These are phyloP conservation scores for Allygus modestus DNA, from an alignment of 2,888 invertebrate genomes.

Conservation along the genomic window DNA sequence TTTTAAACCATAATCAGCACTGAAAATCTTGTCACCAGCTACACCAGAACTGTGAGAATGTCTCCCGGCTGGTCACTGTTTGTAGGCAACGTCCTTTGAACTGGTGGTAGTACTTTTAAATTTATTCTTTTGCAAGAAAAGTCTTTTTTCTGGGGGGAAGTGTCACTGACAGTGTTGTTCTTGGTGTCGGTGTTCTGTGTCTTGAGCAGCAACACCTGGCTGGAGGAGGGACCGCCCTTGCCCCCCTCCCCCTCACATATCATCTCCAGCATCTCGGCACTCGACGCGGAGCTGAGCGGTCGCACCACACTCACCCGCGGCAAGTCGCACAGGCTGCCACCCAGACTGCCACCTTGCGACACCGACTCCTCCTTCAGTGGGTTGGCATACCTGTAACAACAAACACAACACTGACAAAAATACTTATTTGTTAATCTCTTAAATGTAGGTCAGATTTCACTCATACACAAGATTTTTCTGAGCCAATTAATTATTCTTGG, in stretches of 20 bases:
- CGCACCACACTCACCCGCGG: constrained; percentile 75
- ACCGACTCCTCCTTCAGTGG: constrained; percentile 70
- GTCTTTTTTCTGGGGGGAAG: constrained; percentile 81
- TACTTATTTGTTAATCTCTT: too few species aligned
- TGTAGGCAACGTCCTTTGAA: constrained; percentile 68
- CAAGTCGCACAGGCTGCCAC: constrained; percentile 68
- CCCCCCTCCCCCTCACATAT: constrained; percentile 76
- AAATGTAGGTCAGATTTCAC: too few species aligned
- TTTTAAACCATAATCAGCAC: background rate
- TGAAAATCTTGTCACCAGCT: background rate
- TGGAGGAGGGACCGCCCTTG: constrained; percentile 72
- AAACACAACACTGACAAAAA: background rate
- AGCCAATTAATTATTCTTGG: too few species aligned
- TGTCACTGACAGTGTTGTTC: constrained; percentile 87
- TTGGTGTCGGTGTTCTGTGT: constrained; percentile 82
- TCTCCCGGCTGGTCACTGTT: constrained; percentile 65
- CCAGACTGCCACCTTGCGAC: constrained; percentile 65
- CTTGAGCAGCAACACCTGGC: constrained; percentile 86
- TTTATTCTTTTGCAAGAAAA: constrained; percentile 86
- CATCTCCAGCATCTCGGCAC: constrained; percentile 81
- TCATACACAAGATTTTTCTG: too few species aligned
- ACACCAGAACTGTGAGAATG: constrained; percentile 68
- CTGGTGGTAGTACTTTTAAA: constrained; percentile 72
- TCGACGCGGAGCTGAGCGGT: constrained; percentile 75
- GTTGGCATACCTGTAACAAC: constrained; percentile 33